phyloP scores from a whole-genome alignment of 1,140 invertebrate genomes.

The Nephotettix cincticeps region DNA sequence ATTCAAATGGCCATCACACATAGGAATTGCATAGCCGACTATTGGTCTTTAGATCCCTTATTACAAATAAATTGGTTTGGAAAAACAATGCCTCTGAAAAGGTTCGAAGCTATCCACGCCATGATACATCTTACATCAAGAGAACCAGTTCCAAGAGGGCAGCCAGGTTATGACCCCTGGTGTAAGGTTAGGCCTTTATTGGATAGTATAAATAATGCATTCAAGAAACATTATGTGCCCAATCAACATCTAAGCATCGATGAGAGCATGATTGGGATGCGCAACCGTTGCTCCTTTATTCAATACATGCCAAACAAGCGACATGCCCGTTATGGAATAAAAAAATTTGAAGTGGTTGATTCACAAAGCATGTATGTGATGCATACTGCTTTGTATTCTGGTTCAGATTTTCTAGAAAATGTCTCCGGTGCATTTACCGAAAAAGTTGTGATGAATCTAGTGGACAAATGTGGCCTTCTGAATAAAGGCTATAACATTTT shows the following conservation, averaged over 20 bases:
- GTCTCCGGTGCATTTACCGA: background rate
- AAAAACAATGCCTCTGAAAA: constrained; percentile 5
- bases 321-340: constrained; percentile 3
- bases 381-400: background rate
- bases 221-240: background rate
- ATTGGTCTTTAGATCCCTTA: no score
- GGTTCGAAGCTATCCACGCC: background rate
- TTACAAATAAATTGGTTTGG: no score
- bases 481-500: constrained; percentile 21
- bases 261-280: constrained; percentile 18
- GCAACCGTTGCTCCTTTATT: background rate
- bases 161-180: constrained; percentile 22
- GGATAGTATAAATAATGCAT: background rate
- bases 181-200: constrained; percentile 3
- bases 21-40: background rate
- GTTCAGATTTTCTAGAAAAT: background rate
- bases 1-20: constrained; percentile 12
- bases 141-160: background rate
- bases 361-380: background rate
- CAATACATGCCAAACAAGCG: constrained; percentile 16
- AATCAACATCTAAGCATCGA: constrained; percentile 13
- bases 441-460: constrained; percentile 19
- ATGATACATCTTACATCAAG: background rate
- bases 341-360: constrained; percentile 13
- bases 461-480: constrained; percentile 2